These are phyloP conservation scores for Lasiurus cinereus DNA, from an alignment of 2,113 vertebrate genomes.

Conservation along the genomic window DNA sequence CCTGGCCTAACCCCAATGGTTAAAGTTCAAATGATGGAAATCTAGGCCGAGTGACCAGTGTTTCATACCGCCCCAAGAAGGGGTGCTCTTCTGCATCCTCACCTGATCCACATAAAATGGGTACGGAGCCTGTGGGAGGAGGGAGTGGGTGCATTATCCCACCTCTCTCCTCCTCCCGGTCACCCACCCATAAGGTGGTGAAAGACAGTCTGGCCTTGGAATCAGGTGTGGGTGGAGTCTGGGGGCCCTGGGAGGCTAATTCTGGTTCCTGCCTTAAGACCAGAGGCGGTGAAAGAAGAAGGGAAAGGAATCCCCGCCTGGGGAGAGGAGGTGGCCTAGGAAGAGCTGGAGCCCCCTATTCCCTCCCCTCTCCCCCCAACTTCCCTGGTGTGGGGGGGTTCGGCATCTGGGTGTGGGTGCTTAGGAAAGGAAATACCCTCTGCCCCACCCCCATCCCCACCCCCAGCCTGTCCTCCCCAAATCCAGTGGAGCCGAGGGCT, in stretches of 20 bases:
- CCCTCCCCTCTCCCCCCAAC: neutral
- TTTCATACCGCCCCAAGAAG: neutral
- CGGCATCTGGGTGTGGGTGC: too few species aligned
- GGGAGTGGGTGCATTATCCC: neutral
- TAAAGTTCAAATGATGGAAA: neutral
- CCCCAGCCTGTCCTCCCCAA: neutral
- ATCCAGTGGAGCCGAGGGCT: conserved; percentile 22
- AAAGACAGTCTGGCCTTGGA: neutral
- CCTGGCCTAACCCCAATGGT: neutral
- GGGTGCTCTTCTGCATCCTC: neutral
- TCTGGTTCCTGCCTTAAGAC: neutral
- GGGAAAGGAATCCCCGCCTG: neutral
- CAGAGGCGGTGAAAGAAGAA: neutral
- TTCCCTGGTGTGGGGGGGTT: neutral
- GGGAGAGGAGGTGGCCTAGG: neutral
- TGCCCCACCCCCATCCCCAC: too few species aligned
- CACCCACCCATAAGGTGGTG: neutral
- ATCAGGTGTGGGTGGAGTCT: neutral
- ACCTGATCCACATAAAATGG: neutral
- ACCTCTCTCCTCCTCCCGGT: neutral
- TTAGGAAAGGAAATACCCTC: neutral
- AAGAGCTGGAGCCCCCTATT: neutral
- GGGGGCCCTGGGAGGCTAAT: neutral
- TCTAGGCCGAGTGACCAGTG: neutral
- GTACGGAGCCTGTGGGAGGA: neutral